These are phyloP conservation scores for Siniperca scherzeri DNA, from an alignment of 2,797 vertebrate species.

Conservation along the genomic window DNA sequence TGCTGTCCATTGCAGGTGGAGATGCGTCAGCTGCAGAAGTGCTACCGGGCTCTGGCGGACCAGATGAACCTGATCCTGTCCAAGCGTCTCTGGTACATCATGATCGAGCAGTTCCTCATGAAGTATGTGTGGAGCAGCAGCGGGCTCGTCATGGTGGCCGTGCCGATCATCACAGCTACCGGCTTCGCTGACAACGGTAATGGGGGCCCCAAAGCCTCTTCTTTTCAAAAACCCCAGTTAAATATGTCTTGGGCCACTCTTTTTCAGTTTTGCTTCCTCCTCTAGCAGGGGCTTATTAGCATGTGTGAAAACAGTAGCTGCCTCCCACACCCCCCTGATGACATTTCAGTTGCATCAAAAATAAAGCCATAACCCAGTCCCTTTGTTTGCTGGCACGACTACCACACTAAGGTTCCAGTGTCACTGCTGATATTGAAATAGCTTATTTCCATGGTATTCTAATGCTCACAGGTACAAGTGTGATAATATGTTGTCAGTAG, in stretches of 20 bases:
- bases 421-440: slow-evolving; percentile 29
- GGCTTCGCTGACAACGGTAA: slow-evolving; percentile 97
- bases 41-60: slow-evolving; percentile 93
- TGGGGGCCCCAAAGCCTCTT: not conserved
- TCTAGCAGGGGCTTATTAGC: slow-evolving; percentile 35
- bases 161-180: slow-evolving; percentile 97
- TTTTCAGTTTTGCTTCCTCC: slow-evolving; percentile 3
- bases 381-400: slow-evolving; percentile 20
- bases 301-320: slow-evolving; percentile 43
- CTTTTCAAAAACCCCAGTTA: not conserved
- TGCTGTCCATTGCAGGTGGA: slow-evolving; percentile 88
- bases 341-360: slow-evolving; percentile 35
- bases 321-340: slow-evolving; percentile 50
- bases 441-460: slow-evolving; percentile 24
- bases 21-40: slow-evolving; percentile 97
- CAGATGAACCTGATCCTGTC: slow-evolving; percentile 98
- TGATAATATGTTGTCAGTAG: not conserved
- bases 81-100: slow-evolving; percentile 98
- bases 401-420: not conserved
- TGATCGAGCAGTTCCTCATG: slow-evolving; percentile 99
- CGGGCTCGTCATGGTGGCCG: slow-evolving; percentile 97
- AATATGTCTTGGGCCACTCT: no score
- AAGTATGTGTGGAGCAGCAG: slow-evolving; percentile 98
- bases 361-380: slow-evolving; percentile 16
- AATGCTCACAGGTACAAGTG: not conserved